These are phyloP conservation scores for Podotricha telesiphe DNA, from an alignment of 2,888 invertebrate species.

Conservation along the genomic window DNA sequence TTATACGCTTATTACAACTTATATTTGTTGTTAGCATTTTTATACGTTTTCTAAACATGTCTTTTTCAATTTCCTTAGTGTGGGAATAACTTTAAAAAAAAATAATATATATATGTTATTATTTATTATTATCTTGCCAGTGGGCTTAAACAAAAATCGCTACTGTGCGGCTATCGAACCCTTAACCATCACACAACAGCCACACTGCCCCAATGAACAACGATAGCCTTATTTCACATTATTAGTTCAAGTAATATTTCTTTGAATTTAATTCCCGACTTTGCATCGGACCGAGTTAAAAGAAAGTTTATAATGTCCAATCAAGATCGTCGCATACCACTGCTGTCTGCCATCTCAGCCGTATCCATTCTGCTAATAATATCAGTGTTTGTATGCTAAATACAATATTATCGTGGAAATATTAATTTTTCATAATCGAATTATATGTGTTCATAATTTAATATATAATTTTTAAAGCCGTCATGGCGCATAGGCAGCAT, in stretches of 20 bases:
- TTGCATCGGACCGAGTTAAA: conserved; percentile 49
- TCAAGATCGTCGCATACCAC: conserved; percentile 56
- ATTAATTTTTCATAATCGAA: not conserved
- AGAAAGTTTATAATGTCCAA: conserved; percentile 56
- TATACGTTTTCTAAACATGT: too few species aligned
- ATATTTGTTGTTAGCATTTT: too few species aligned
- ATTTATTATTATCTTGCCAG: too few species aligned
- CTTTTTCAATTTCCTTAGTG: too few species aligned
- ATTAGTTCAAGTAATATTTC: conserved; percentile 13
- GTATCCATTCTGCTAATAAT: conserved; percentile 46
- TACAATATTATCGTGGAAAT: not conserved
- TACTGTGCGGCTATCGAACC: too few species aligned
- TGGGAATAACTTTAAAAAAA: too few species aligned
- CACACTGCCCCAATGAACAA: not conserved
- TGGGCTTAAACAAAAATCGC: too few species aligned
- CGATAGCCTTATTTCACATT: not conserved
- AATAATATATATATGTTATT: too few species aligned
- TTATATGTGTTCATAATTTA: too few species aligned
- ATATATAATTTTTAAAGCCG: too few species aligned
- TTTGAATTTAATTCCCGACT: conserved; percentile 34
- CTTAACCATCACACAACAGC: not conserved
- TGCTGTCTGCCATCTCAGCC: conserved; percentile 51
- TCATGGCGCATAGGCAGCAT: too few species aligned
- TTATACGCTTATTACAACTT: too few species aligned
- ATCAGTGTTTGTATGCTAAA: conserved; percentile 35